Base-by-base conservation (phyloP, 2,797 vertebrate species). In the Acomys russatus region DNA sequence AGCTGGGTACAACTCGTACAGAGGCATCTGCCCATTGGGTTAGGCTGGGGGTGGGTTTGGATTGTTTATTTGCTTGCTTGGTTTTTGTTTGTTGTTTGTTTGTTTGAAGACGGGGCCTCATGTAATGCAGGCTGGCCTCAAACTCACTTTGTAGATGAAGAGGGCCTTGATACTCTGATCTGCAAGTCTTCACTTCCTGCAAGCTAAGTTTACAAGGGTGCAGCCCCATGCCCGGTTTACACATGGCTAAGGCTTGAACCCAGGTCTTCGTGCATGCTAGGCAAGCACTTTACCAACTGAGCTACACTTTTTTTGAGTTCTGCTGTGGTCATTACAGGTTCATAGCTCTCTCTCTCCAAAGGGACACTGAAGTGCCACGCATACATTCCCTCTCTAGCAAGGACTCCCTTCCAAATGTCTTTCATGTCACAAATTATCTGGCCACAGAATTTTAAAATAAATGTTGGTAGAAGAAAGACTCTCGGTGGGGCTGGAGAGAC, bases 401-500 rank as follows among this genome's bases (percentile, higher is more conserved):
- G 33, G 12, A 76, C 54, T 25, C 66, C 84, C 54, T 76, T 83
- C 51, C 35, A 90, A 92, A 86, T 85, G 80, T 59, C 71, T 88
- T 38, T 56, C 56, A 28, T 82, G 91, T 91, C 90, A 87, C 74
- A 68, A 28, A 92, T 79, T 82, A 78, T 74, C 77, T 23, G 78
- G 63, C 49, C 64, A 88, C 38, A 78, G 61, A 44, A n/a, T 59
- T 92, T 96, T 70, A 15, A 90, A 95, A 79, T 51, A 90, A 78
- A 80, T n/a, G 25, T n/a, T 74, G 82, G 85, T 85, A 63, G 51
- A 35, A 74, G 38, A 77, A 77, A 30, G 28, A 77, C 49, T 33
- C 73, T 49, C 9, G 49, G 51, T 77, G 76, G 17, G 30, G 30
- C 30, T 54, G 30, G 51, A 78, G 30, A 54, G 51, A 7, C 33